Percentiles rank a stretch among this genome's conserved stretches.
Evolutionary conservation across 92 coral and sea anemone species (phyloP).

Genomic region (Heliopora coerulea): DNA sequence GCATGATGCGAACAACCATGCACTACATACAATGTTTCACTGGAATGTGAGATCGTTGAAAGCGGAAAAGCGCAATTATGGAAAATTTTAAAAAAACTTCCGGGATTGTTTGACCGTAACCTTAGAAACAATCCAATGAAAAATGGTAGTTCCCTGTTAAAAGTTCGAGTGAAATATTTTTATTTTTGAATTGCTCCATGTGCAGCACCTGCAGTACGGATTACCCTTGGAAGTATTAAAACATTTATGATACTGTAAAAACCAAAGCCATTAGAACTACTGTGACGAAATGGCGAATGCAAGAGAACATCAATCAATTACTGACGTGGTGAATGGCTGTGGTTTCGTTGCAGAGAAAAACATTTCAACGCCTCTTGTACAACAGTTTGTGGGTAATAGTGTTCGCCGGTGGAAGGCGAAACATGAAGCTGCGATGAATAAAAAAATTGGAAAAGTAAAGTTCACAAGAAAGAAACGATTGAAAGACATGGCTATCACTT

Average conservation of each 20-base stretch:
- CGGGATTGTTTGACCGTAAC: not conserved
- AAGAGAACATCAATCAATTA: conserved; percentile 57
- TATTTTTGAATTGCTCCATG: not conserved
- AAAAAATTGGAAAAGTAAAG: conserved; percentile 66
- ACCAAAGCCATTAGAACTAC: too few species aligned
- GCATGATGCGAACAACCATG: conserved; percentile 2
- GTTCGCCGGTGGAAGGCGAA: conserved; percentile 75
- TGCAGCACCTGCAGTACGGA: not conserved
- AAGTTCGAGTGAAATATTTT: not conserved
- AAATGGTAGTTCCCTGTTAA: not conserved
- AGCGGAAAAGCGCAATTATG: too few species aligned
- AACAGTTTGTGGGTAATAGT: conserved; percentile 70
- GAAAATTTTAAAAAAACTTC: not conserved
- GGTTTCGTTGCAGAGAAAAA: conserved; percentile 59
- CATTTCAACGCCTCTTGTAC: conserved; percentile 58
- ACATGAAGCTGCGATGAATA: conserved; percentile 71
- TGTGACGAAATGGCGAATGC: conserved; percentile 34
- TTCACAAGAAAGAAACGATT: conserved; percentile 74
- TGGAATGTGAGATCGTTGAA: too few species aligned
- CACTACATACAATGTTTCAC: too few species aligned
- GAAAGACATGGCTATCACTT: conserved; percentile 53
- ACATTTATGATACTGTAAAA: not conserved
- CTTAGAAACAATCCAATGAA: conserved; percentile 16
- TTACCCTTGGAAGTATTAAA: not conserved
- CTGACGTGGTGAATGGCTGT: conserved; percentile 62